A percentile compares a stretch with the other conserved stretches of the same genome.
Evolutionary conservation across 2,113 vertebrate genomes (phyloP).

Genomic region (Hyaena hyaena): DNA sequence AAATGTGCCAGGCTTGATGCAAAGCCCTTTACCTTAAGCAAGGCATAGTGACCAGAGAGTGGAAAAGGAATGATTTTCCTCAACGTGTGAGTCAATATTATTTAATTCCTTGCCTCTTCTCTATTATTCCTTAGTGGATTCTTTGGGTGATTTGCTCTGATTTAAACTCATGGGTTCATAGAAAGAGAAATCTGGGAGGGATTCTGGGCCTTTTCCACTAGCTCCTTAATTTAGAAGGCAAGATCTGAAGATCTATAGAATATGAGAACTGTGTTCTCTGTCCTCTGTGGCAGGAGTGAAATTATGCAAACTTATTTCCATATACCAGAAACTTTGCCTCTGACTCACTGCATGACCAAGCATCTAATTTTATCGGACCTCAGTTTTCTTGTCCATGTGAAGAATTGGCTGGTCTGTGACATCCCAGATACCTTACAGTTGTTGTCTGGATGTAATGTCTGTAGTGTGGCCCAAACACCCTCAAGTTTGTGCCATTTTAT

Average conservation of each 20-base stretch:
- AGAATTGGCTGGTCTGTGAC: neutral
- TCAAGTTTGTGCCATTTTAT: neutral
- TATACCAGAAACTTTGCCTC: neutral
- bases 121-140: neutral
- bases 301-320: neutral
- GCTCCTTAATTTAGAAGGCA: neutral
- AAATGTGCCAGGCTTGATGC: neutral
- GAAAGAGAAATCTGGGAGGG: neutral
- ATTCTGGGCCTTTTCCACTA: neutral
- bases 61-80: neutral
- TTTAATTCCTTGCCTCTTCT: neutral
- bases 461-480: neutral
- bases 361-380: neutral
- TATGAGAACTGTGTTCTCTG: neutral
- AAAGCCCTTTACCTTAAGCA: neutral
- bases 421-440: neutral
- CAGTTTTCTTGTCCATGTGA: neutral
- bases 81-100: neutral
- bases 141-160: neutral
- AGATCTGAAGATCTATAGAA: neutral
- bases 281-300: neutral
- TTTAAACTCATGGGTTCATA: neutral
- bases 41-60: neutral
- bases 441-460: neutral
- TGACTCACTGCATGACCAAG: neutral